Percentiles rank a stretch among this genome's conserved stretches.
These are phyloP conservation scores for Scatophagus argus DNA, from an alignment of 2,113 vertebrate species.

Conservation along the genomic window DNA sequence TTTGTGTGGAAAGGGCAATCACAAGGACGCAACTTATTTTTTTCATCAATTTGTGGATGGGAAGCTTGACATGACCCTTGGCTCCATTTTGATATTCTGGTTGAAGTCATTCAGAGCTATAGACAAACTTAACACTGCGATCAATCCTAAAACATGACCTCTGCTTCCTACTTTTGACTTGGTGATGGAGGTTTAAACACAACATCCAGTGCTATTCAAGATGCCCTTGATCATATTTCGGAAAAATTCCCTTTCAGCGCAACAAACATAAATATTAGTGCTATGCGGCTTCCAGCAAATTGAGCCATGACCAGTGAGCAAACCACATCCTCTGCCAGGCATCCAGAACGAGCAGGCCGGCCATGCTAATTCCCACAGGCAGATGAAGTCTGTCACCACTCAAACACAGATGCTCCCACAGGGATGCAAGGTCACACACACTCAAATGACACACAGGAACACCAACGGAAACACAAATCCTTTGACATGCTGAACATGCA, in stretches of 20 bases:
- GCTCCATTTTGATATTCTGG: constrained; percentile 1
- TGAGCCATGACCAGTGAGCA: constrained; percentile 37
- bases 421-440: constrained; percentile 49
- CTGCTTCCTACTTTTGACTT: constrained; percentile 24
- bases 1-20: neutral
- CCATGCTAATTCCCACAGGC: constrained; percentile 55
- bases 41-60: neutral
- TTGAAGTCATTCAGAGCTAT: neutral
- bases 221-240: constrained; percentile 32
- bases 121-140: constrained; percentile 34
- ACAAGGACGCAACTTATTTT: neutral
- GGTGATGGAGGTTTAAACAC: constrained; percentile 13
- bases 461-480: constrained; percentile 2
- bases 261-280: constrained; percentile 67
- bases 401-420: constrained; percentile 51
- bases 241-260: constrained; percentile 42
- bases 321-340: constrained; percentile 57
- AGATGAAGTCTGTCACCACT: constrained; percentile 61
- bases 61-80: neutral
- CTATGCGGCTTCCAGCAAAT: constrained; percentile 56
- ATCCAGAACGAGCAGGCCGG: constrained; percentile 42
- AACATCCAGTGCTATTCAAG: constrained; percentile 21
- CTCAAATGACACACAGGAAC: constrained; percentile 9
- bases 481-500: constrained; percentile 11
- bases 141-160: constrained; percentile 12